Evolutionary conservation across 1,140 invertebrate species (phyloP), one percentile per base, ranked within the genome.

Genomic region (Spodoptera litura): DNA sequence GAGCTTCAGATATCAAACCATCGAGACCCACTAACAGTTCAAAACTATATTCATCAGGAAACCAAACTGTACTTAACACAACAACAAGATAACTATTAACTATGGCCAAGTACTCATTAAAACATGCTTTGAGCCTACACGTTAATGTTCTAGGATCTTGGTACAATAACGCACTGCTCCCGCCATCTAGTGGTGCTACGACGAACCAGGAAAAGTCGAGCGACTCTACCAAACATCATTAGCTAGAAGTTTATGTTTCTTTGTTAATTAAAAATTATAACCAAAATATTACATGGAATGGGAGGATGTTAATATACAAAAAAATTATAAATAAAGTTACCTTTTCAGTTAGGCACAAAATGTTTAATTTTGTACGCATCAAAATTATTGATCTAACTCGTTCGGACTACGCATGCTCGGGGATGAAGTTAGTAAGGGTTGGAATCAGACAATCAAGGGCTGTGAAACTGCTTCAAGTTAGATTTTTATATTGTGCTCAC

Each of bases 391-490:
- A 81, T 81, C 59, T 51, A 52, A 53, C 3, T 52, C 8, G n/a
- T 13, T 9, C 13, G 35, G 58, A 78, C 53, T 78, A 77, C 80
- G 80, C 80, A 81, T 81, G 80, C 56, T 55, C 44, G 58, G 25
- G 59, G 49, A 53, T 62, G 58, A 62, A 52, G 25, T 15, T 31
- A n/a, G 44, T 44, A 52, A 61, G 68, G 77, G 56, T 53, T 70
- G 78, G 27, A 56, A 11, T 66, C 38, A 78, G 58, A 58, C 52
- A 71, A 64, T 52, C 51, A 55, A 79, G 59, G 78, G 78, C 73
- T 78, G 81, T 82, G 81, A 80, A 75, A 31, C 61, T 81, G 52
- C 58, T 73, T 71, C 58, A 77, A 62, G 56, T 76, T 76, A 78
- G 56, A 79, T 62, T 81, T 80, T 78, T 68, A 56, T 70, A 52